Evolutionary conservation across 2,113 vertebrate genomes (phyloP).

Genomic region (Anolis carolinensis): DNA sequence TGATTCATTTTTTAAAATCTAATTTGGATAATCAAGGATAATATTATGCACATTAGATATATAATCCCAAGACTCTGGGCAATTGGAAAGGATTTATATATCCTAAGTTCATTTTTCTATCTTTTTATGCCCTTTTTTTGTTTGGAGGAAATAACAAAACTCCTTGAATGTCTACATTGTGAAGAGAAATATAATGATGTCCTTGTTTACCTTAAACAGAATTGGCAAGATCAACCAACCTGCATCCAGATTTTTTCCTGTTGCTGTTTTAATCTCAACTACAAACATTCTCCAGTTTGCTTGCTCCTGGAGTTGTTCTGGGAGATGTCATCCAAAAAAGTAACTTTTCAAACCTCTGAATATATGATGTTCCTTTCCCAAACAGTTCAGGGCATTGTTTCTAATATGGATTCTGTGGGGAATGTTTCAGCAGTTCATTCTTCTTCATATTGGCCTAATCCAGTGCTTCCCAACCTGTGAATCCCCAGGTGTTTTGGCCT

Average conservation of each 20-base stretch:
- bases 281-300: background rate
- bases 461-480: background rate
- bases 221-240: background rate
- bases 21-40: conserved; percentile 37
- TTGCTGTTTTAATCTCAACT: background rate
- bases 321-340: too few species aligned
- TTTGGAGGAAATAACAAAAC: background rate
- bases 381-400: background rate
- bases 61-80: background rate
- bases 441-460: background rate
- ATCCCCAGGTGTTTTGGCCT: too few species aligned
- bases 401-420: background rate
- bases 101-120: conserved; percentile 25
- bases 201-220: background rate
- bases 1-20: conserved; percentile 31
- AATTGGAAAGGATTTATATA: conserved; percentile 37
- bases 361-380: background rate
- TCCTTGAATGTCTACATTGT: background rate
- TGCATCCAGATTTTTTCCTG: background rate
- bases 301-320: too few species aligned
- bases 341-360: too few species aligned
- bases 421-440: background rate
- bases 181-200: background rate
- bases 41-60: background rate
- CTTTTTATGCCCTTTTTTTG: background rate